phyloP scores from a whole-genome alignment of 2,797 vertebrate species.

The Centropyge bicolor region DNA sequence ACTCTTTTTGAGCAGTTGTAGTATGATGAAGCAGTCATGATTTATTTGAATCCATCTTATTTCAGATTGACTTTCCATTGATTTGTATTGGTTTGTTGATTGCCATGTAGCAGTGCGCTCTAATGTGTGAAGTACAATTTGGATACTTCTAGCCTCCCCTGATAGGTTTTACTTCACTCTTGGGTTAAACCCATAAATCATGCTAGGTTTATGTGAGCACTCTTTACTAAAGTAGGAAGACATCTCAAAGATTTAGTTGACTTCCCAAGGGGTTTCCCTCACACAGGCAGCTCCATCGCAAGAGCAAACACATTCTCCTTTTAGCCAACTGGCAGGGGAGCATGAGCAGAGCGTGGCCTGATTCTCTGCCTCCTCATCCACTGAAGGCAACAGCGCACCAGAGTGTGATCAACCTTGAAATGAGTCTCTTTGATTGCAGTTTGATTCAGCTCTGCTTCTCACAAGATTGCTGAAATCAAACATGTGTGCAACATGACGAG shows the following conservation, averaged over 20 bases:
- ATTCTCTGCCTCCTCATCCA: constrained; percentile 24
- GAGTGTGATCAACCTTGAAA: constrained; percentile 11
- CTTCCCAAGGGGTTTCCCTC: constrained; percentile 23
- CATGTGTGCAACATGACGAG: not conserved
- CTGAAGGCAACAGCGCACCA: constrained; percentile 18
- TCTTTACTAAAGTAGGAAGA: constrained; percentile 4
- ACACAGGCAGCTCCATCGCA: constrained; percentile 12
- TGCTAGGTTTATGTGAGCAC: not conserved
- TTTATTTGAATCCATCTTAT: not conserved
- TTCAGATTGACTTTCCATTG: not conserved
- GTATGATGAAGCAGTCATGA: no score
- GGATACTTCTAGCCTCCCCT: not conserved
- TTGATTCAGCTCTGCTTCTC: constrained; percentile 31
- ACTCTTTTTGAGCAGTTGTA: not conserved
- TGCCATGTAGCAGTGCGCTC: not conserved
- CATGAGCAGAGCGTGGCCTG: constrained; percentile 8
- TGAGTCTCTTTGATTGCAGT: constrained; percentile 8
- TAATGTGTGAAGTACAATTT: not conserved
- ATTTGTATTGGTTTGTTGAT: not conserved
- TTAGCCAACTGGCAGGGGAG: constrained; percentile 16
- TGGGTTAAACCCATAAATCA: not conserved
- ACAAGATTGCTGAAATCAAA: constrained; percentile 9
- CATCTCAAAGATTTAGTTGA: constrained; percentile 35
- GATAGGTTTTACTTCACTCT: not conserved
- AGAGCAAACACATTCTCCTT: constrained; percentile 21